Conservation (phyloP, 2,888 invertebrate species). For the Dolomedes plantarius region DNA sequence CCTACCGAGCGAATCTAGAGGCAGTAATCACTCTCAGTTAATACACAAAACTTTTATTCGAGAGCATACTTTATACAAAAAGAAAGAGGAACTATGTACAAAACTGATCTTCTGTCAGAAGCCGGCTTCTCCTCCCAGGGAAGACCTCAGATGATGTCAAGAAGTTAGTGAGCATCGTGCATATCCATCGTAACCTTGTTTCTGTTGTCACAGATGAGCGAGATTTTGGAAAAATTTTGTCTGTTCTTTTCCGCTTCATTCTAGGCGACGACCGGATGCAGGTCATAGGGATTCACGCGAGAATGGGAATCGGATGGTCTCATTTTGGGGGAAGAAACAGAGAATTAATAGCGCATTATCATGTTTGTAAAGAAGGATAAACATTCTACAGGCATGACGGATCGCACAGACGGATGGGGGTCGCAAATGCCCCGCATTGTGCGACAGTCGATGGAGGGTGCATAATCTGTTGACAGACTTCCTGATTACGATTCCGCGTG, state of each 20-base stretch:
- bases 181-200: neutral
- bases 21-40: neutral
- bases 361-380: neutral
- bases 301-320: neutral
- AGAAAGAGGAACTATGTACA: constrained; percentile 7
- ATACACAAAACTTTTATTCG: constrained; percentile 3
- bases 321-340: neutral
- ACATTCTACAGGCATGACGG: neutral
- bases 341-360: neutral
- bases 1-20: neutral
- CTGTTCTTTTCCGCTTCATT: constrained; percentile 2
- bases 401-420: neutral
- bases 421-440: neutral
- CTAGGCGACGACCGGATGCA: neutral
- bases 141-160: too few species aligned
- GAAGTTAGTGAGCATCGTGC: too few species aligned
- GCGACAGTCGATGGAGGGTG: neutral
- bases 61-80: neutral
- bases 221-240: constrained; percentile 2
- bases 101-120: neutral
- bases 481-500: neutral
- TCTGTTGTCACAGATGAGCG: neutral
- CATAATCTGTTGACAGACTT: neutral
- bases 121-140: neutral
- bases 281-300: constrained; percentile 8